phyloP scores from a whole-genome alignment of 2,113 vertebrate species.

The Megaceryle torquata region DNA sequence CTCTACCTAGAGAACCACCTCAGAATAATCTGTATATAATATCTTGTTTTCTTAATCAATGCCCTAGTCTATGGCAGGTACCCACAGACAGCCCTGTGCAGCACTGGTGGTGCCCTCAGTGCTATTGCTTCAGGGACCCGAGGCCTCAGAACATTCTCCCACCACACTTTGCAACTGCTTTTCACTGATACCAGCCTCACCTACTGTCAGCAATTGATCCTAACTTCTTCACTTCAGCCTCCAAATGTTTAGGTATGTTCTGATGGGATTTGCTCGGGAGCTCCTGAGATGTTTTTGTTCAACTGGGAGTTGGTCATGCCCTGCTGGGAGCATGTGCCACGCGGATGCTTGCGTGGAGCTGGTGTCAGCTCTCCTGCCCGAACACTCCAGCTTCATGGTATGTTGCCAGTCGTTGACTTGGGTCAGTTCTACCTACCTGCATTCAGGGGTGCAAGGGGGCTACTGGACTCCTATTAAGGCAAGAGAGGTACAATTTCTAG shows the following conservation, averaged over 20 bases:
- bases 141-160: not conserved
- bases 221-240: not conserved
- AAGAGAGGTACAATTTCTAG: not conserved
- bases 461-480: not conserved
- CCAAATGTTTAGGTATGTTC: not conserved
- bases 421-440: not conserved
- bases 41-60: not conserved
- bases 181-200: not conserved
- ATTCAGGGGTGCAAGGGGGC: no score
- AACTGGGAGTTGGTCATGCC: not conserved
- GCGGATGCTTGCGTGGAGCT: accelerated
- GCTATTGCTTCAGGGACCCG: not conserved
- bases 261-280: not conserved
- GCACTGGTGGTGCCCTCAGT: not conserved
- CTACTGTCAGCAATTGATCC: not conserved
- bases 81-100: no score
- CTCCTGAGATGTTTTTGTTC: not conserved
- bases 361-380: accelerated
- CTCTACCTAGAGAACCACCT: not conserved
- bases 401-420: not conserved
- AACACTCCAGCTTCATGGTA: not conserved
- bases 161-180: accelerated
- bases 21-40: not conserved
- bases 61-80: not conserved
- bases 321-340: not conserved